phyloP scores from a whole-genome alignment of 23 tunicate genomes.

The Trididemnum miniatum region DNA sequence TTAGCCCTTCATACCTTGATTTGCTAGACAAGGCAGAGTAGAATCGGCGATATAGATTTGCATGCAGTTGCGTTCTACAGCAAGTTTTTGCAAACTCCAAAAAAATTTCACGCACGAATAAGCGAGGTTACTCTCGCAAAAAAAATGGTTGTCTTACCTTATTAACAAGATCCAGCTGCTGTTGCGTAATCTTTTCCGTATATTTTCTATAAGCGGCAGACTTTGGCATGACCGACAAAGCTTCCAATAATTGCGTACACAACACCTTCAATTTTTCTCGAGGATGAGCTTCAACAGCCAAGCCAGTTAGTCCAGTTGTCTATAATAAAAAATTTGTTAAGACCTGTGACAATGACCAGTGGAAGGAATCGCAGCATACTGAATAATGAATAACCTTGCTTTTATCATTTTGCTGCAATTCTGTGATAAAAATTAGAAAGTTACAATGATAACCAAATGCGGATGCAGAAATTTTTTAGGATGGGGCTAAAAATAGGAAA shows the following conservation, averaged over 20 bases:
- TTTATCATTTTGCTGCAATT: too few relatives aligned
- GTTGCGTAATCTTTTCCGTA: conserved; percentile 49
- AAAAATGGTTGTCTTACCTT: too few relatives aligned
- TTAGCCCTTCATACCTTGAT: too few relatives aligned
- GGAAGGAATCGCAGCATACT: too few relatives aligned
- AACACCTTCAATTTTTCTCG: conserved; percentile 48
- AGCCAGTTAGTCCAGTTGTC: conserved; percentile 89
- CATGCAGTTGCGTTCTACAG: not conserved
- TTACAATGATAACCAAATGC: too few relatives aligned
- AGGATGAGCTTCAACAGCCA: conserved; percentile 70
- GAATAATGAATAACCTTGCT: too few relatives aligned
- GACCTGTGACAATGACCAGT: too few relatives aligned
- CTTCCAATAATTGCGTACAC: conserved; percentile 41
- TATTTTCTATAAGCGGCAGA: conserved; percentile 70
- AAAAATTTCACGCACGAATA: not conserved
- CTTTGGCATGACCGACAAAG: conserved; percentile 48
- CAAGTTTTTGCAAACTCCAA: not conserved
- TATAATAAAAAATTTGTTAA: conserved; percentile 9
- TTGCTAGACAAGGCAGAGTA: too few relatives aligned
- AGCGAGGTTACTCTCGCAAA: not conserved
- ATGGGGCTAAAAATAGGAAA: too few relatives aligned
- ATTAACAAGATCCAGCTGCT: conserved; percentile 20
- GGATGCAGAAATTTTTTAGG: too few relatives aligned
- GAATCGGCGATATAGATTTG: too few relatives aligned
- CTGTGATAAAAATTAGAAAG: too few relatives aligned